phyloP scores from a whole-genome alignment of 2,113 vertebrate species.

The Actenoides lindsayi region DNA sequence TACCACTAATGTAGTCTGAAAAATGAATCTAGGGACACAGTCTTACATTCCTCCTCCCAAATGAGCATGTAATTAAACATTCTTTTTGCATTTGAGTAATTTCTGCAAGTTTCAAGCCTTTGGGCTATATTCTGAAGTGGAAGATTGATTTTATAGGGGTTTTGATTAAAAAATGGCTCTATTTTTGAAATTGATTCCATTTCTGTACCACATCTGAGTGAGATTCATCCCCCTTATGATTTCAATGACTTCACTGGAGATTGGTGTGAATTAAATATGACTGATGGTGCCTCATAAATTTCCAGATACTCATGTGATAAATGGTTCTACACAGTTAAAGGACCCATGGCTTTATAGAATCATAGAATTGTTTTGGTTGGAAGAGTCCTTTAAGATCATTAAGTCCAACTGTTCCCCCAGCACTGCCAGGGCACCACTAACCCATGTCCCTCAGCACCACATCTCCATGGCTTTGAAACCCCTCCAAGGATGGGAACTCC shows the following conservation, averaged over 20 bases:
- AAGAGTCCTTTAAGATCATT: not conserved
- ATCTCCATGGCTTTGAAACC: not conserved
- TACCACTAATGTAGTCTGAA: constrained; percentile 9
- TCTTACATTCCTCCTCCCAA: not conserved
- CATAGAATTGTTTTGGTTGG: not conserved
- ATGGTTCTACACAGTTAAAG: not conserved
- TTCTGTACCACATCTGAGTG: not conserved
- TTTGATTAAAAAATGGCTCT: constrained; percentile 4
- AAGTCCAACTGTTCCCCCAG: not conserved
- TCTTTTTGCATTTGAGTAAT: constrained; percentile 40
- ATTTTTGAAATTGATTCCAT: not conserved
- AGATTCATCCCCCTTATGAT: not conserved
- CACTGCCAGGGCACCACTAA: not conserved
- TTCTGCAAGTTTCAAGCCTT: constrained; percentile 10
- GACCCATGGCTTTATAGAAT: not conserved
- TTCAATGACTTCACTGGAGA: not conserved
- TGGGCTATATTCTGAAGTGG: constrained; percentile 12
- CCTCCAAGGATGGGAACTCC: no score
- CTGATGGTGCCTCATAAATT: not conserved
- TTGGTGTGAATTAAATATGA: not conserved
- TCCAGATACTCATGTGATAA: not conserved
- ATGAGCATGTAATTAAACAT: constrained; percentile 60
- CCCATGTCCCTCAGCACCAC: not conserved
- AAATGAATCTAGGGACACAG: constrained; percentile 18
- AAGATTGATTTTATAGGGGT: constrained; percentile 32